Conservation (phyloP, 2,113 vertebrate genomes). For the Columba janthina region DNA sequence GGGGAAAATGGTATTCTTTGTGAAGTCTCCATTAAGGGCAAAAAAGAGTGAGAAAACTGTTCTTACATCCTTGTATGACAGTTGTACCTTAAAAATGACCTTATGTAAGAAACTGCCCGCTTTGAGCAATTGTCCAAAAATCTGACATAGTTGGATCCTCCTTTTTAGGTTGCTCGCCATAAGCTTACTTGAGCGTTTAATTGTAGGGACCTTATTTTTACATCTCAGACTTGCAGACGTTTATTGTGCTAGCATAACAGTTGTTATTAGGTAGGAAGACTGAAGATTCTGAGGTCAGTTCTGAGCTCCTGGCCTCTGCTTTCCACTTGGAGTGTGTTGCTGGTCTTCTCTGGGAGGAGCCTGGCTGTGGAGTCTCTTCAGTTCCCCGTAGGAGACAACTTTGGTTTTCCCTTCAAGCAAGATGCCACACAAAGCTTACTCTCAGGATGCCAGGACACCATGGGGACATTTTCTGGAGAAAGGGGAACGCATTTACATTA, state of each 20-base stretch:
- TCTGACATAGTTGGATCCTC: not conserved
- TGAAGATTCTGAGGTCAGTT: not conserved
- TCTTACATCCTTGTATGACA: not conserved
- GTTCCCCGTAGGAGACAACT: not conserved
- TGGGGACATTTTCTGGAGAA: not conserved
- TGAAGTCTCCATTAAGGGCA: not conserved
- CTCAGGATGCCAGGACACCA: not conserved
- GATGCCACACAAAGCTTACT: not conserved
- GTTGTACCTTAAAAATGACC: not conserved
- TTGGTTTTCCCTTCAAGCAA: not conserved
- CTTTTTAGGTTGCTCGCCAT: not conserved
- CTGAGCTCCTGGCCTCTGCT: not conserved
- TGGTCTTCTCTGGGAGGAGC: not conserved
- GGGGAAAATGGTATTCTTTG: not conserved
- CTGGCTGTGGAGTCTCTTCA: not conserved
- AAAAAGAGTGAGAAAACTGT: not conserved
- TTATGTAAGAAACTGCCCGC: not conserved
- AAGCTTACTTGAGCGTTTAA: not conserved
- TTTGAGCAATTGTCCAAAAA: not conserved
- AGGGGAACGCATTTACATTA: not conserved
- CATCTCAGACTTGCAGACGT: not conserved
- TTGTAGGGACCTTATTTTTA: not conserved
- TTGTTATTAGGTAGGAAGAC: not conserved
- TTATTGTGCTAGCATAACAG: not conserved
- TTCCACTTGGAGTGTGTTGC: not conserved